Conservation (phyloP, 2,113 vertebrate species). For the Lethenteron reissneri region DNA sequence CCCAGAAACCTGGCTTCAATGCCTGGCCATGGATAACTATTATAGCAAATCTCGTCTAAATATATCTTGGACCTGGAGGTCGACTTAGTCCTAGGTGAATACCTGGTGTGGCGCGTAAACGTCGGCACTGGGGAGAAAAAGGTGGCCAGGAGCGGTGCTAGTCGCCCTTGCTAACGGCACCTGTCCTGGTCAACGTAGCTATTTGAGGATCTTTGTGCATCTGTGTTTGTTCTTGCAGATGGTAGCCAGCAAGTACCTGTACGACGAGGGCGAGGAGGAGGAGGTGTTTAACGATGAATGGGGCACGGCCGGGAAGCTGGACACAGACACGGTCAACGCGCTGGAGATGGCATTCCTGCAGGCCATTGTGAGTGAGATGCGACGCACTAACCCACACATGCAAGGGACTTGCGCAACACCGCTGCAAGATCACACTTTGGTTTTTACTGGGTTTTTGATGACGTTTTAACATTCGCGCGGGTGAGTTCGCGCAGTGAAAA, state of each 20-base stretch:
- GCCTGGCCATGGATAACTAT: too few species aligned
- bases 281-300: constrained; percentile 96
- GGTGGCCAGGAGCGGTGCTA: too few species aligned
- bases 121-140: too few species aligned
- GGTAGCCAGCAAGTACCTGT: constrained; percentile 96
- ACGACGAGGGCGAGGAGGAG: constrained; percentile 91
- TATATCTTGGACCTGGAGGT: too few species aligned
- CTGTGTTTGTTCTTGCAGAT: constrained; percentile 33
- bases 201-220: background rate
- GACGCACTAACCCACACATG: background rate
- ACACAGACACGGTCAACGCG: constrained; percentile 65
- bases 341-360: constrained; percentile 84
- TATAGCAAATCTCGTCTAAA: too few species aligned
- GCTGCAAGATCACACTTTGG: background rate
- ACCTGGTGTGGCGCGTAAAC: too few species aligned
- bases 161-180: too few species aligned
- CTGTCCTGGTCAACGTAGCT: too few species aligned
- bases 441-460: background rate
- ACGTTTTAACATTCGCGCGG: background rate
- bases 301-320: constrained; percentile 76
- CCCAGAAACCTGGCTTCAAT: too few species aligned
- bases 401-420: background rate
- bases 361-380: constrained; percentile 39
- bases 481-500: background rate
- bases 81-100: too few species aligned